Evolutionary conservation across 2,113 vertebrate species (phyloP), one percentile per base, ranked within the genome.

Genomic region (Sclerurus mexicanus): DNA sequence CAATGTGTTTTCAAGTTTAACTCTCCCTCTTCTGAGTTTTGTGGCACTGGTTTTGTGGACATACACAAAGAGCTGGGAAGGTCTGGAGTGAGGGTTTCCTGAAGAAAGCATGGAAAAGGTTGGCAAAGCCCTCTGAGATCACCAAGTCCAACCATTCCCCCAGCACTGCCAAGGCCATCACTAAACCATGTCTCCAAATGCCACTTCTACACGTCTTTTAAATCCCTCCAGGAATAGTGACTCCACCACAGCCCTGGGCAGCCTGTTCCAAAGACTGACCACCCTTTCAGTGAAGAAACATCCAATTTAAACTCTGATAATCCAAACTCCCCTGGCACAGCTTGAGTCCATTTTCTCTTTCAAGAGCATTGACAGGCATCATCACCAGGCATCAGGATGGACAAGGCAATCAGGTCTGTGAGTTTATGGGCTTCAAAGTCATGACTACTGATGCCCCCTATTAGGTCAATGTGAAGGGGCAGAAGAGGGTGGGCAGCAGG

Each of bases 141-240:
- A 40, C 25, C 4, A 44, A 31, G 42, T 30, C 7, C 42, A 56
- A 4, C 17, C 31, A 37, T 28, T 4, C 25, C 35, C 4, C 3
- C 59, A 73, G 4, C 50, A 42, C 3, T 42, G 25, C 11, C 31
- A 64, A 56, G 7, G 16, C 18, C 31, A 72, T 7, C 42, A 22
- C 9, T 35, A 3, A 22, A 9, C 4, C 9, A 53, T 19, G 49
- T 12, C 40, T 49, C 35, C 58, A 22, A 1, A 17, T 27, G 50
- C 31, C 42, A 64, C 42, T 33, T 19, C 21, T 4, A 12, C 25
- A 18, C 0, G 0, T 10, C 6, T 56, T 49, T 49, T 14, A 27
- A 21, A 58, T 33, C 27, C 22, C 27, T 22, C 31, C 24, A 42
- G 58, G 17, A 8, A 6, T 42, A 24, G 20, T 4, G 20, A 63